These are phyloP conservation scores for Drosophila athabasca DNA, from an alignment of 1,140 invertebrate genomes.

Conservation along the genomic window DNA sequence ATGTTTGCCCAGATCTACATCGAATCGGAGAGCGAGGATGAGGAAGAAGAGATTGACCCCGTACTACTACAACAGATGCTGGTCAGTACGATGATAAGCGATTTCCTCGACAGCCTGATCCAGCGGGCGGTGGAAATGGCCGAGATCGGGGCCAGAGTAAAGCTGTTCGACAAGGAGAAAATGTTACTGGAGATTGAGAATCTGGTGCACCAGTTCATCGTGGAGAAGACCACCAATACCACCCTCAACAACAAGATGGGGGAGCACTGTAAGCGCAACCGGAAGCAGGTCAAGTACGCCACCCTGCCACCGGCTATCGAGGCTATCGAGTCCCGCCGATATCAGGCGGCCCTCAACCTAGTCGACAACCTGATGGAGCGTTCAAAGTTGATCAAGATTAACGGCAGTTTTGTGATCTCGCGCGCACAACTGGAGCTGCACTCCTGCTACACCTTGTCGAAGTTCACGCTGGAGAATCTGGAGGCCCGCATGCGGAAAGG, in stretches of 20 bases:
- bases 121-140: constrained; percentile 2
- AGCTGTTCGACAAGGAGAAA: constrained; percentile 20
- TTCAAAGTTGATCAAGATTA: constrained; percentile 12
- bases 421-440: constrained; percentile 20
- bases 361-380: constrained; percentile 30
- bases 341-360: constrained; percentile 3
- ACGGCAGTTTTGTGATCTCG: not conserved
- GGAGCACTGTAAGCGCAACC: constrained; percentile 26
- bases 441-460: constrained; percentile 8
- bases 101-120: constrained; percentile 21
- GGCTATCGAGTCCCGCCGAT: constrained; percentile 4
- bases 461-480: constrained; percentile 23
- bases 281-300: constrained; percentile 15
- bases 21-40: not conserved
- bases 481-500: constrained; percentile 23
- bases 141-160: not conserved
- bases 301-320: not conserved
- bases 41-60: no score
- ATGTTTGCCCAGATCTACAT: constrained; percentile 37
- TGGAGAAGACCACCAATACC: not conserved
- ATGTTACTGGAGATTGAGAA: not conserved
- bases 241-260: constrained; percentile 2
- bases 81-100: not conserved
- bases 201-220: not conserved
- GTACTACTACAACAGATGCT: not conserved